Base-by-base conservation (phyloP, 2,113 vertebrate genomes). In the Lepisosteus oculatus region DNA sequence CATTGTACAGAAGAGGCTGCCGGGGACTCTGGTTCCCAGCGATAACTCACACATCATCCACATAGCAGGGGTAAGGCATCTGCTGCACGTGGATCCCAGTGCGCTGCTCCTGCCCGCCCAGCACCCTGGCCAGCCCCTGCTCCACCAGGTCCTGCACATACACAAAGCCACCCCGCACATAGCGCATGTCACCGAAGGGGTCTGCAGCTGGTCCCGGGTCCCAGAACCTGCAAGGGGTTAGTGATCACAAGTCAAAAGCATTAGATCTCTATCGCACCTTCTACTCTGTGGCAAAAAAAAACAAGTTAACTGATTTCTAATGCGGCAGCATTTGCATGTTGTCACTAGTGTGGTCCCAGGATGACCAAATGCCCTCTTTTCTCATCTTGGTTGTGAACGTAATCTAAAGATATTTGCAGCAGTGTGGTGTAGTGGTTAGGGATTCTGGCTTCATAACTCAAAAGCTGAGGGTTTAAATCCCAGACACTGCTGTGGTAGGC, bases 101-200 rank as follows among this genome's bases (percentile, higher is more conserved):
- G 1, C 61, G 84, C 0, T 85, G 81, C 14, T 72, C 43, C 3
- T 79, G 61, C 51, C 91, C 87, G 0, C 87, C 90, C 62, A 95
- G 91, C 13, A 94, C 74, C 3, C 51, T 83, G 55, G 88, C 84
- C 7, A 95, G 81, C 0, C 94, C 95, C 57, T 79, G 86, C 75
- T 98, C 96, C 80, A 96, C 91, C 80, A 97, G 83, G 79, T 97
- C 95, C 82, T 97, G 95, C 12, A 97, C 77, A n/a, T 96, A 96
- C 65, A 95, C 79, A 0, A 97, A 98, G 11, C 95, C 95, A 0
- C 95, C 94, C 93, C 92, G 93, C 29, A 97, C 80, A 0, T 96
- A 98, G 72, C 87, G 95, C 86, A 96, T 81, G 86, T 98, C 91
- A 0, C 63, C 87, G 75, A 95, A 85, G 3, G 95, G 93, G 65